Percentiles rank a stretch among this genome's conserved stretches.
phyloP scores from a whole-genome alignment of 1,140 invertebrate species.

The Leptopilina boulardi region DNA sequence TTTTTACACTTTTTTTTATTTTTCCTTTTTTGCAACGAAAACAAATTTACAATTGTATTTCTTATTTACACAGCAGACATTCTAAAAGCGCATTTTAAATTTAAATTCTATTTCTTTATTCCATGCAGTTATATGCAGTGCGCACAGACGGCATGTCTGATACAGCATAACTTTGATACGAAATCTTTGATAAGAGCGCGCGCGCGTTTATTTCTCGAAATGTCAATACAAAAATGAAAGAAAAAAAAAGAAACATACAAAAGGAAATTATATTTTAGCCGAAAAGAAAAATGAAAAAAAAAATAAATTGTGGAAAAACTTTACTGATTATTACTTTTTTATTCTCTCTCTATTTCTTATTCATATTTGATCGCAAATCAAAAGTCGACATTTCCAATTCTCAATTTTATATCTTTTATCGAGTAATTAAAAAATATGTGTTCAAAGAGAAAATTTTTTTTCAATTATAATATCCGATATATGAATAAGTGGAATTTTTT shows the following conservation, averaged over 20 bases:
- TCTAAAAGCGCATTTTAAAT: not conserved
- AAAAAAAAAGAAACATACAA: not conserved
- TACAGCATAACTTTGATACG: not conserved
- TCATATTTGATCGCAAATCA: too few species aligned
- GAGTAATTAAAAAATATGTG: too few species aligned
- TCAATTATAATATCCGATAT: too few species aligned
- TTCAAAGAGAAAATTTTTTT: too few species aligned
- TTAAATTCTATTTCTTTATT: constrained; percentile 11
- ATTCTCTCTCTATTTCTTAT: too few species aligned
- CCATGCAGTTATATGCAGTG: not conserved
- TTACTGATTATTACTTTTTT: too few species aligned
- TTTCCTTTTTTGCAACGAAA: not conserved
- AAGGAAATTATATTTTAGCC: not conserved
- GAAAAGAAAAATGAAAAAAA: not conserved
- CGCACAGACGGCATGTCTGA: not conserved
- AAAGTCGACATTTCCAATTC: too few species aligned
- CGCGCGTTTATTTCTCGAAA: not conserved
- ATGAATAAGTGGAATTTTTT: too few species aligned
- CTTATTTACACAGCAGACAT: not conserved
- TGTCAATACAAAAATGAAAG: not conserved
- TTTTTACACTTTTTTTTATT: too few species aligned
- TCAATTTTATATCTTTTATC: too few species aligned
- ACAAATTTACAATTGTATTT: not conserved
- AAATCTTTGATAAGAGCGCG: not conserved
- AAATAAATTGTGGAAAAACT: too few species aligned